These are phyloP conservation scores for Hyles vespertilio DNA, from an alignment of 1,140 invertebrate genomes.

Conservation along the genomic window DNA sequence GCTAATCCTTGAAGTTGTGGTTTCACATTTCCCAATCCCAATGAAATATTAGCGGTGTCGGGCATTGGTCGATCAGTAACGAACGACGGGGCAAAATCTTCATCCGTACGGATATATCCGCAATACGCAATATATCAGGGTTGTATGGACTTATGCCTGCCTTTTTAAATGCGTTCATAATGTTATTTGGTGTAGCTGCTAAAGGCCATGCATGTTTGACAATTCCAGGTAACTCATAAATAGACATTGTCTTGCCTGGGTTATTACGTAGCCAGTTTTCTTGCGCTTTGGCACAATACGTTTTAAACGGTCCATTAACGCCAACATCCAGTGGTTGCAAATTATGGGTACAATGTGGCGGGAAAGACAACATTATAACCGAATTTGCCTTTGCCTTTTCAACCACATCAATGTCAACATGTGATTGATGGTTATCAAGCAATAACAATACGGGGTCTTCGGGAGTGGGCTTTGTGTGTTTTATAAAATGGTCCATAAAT, in stretches of 20 bases:
- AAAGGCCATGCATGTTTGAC: constrained; percentile 23
- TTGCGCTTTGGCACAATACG: constrained; percentile 19
- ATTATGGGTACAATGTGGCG: constrained; percentile 21
- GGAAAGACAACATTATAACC: constrained; percentile 49
- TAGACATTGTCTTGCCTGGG: constrained; percentile 26
- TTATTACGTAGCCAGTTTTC: constrained; percentile 24
- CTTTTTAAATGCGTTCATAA: constrained; percentile 8
- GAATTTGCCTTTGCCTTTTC: constrained; percentile 34
- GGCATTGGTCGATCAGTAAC: constrained; percentile 13
- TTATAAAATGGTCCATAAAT: constrained; percentile 55
- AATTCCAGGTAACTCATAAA: constrained; percentile 23
- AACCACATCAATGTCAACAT: constrained; percentile 42
- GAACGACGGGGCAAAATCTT: constrained; percentile 11
- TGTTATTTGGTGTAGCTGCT: constrained; percentile 8
- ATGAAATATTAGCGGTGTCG: too few species aligned
- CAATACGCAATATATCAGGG: constrained; percentile 12
- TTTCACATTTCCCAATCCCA: too few species aligned
- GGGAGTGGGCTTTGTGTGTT: constrained; percentile 28
- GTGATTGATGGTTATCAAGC: constrained; percentile 53
- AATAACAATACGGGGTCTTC: constrained; percentile 41
- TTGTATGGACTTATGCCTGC: constrained; percentile 10
- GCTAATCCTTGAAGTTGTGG: too few species aligned
- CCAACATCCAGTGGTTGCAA: constrained; percentile 25
- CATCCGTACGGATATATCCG: too few species aligned
- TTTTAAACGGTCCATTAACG: constrained; percentile 25